Conservation (phyloP, 1,140 invertebrate species). For the Acromyrmex echinatior region DNA sequence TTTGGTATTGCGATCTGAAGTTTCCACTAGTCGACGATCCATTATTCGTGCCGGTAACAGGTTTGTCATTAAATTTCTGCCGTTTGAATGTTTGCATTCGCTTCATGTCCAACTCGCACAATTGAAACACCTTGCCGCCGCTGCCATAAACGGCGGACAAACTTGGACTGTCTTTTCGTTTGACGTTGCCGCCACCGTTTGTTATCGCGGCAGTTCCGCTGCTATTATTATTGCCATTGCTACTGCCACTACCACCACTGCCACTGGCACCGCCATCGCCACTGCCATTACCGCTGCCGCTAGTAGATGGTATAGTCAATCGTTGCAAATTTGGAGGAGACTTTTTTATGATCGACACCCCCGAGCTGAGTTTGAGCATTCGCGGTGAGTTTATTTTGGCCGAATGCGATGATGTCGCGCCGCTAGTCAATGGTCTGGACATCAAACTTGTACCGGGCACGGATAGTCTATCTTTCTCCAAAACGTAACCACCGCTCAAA, state of each 20-base stretch:
- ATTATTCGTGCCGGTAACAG: slow-evolving; percentile 14
- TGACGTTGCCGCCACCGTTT: not conserved
- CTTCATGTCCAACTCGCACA: slow-evolving; percentile 82
- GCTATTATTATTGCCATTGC: slow-evolving; percentile 21
- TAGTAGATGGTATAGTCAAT: slow-evolving; percentile 74
- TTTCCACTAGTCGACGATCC: not conserved
- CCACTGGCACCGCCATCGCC: not conserved
- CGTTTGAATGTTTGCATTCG: slow-evolving; percentile 82
- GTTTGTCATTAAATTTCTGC: slow-evolving; percentile 81
- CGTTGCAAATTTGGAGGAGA: slow-evolving; percentile 84
- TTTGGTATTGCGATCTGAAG: slow-evolving; percentile 76
- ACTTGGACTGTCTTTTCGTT: not conserved
- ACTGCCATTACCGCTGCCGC: not conserved
- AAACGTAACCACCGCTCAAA: slow-evolving; percentile 79
- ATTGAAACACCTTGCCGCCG: slow-evolving; percentile 83
- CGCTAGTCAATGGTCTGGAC: slow-evolving; percentile 22
- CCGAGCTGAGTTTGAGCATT: slow-evolving; percentile 80
- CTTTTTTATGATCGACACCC: slow-evolving; percentile 85
- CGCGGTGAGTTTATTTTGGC: slow-evolving; percentile 65
- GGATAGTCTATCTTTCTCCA: slow-evolving; percentile 76
- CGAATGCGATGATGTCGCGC: slow-evolving; percentile 17
- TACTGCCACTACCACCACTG: not conserved
- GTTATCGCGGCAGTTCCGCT: not conserved
- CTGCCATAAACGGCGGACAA: not conserved
- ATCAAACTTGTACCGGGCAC: slow-evolving; percentile 57